These are phyloP conservation scores for Eupithecia abbreviata DNA, from an alignment of 2,888 invertebrate genomes.

Conservation along the genomic window DNA sequence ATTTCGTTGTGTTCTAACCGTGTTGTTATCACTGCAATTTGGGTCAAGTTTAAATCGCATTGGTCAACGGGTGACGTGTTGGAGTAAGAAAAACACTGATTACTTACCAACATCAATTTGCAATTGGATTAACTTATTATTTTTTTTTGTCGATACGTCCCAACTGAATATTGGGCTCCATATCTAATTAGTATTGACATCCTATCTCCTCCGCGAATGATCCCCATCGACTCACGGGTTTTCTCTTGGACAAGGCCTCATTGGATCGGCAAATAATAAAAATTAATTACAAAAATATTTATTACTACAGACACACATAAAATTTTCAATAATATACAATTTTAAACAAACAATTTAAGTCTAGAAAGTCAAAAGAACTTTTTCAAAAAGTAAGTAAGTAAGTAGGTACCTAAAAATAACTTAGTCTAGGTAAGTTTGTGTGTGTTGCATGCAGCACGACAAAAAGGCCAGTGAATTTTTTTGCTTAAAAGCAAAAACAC, in stretches of 20 bases:
- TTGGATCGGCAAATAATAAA: not conserved
- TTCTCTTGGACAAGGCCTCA: not conserved
- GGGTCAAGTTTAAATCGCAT: conserved; percentile 7
- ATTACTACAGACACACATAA: too few relatives aligned
- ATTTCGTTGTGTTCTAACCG: not conserved
- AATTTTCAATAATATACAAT: not conserved
- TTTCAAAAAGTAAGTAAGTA: too few relatives aligned
- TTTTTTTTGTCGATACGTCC: too few relatives aligned
- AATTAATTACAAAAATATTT: too few relatives aligned
- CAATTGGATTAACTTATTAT: not conserved
- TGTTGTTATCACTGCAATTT: conserved; percentile 8
- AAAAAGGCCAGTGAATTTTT: too few relatives aligned
- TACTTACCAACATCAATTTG: not conserved
- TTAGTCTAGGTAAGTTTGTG: too few relatives aligned
- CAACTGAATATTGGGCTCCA: too few relatives aligned
- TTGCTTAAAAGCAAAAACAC: too few relatives aligned
- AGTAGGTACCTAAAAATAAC: too few relatives aligned
- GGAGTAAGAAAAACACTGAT: not conserved
- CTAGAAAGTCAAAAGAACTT: too few relatives aligned
- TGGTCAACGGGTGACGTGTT: not conserved
- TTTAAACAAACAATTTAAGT: not conserved
- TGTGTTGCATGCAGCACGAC: too few relatives aligned
- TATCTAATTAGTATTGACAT: not conserved
- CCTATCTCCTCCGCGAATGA: not conserved
- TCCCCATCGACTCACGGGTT: not conserved